Base-by-base conservation (phyloP, 92 coral and sea anemone genomes). In the Muricea muricata region DNA sequence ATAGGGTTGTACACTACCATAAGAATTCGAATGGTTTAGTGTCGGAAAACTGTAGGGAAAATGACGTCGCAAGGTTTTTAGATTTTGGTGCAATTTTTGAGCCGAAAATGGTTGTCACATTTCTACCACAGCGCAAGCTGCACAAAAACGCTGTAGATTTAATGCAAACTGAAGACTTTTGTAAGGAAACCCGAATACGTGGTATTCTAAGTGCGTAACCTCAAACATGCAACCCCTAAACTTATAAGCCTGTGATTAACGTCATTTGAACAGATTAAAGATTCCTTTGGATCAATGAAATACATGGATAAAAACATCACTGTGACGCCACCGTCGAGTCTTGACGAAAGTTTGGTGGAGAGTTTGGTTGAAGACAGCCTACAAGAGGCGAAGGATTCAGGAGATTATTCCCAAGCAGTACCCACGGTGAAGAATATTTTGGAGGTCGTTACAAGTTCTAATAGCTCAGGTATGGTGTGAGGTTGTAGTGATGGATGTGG, bases 221-320 rank as follows among this genome's bases (percentile, higher is more conserved):
- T n/a, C n/a, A n/a, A n/a, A n/a, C n/a, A n/a, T n/a, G n/a, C n/a
- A n/a, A n/a, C n/a, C n/a, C n/a, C n/a, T n/a, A n/a, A n/a, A n/a
- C n/a, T n/a, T n/a, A n/a, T n/a, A n/a, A n/a, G n/a, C n/a, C n/a
- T n/a, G n/a, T n/a, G n/a, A n/a, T n/a, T n/a, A n/a, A n/a, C n/a
- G n/a, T n/a, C 2, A 48, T 48, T 48, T 48, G 56, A 48, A 48
- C 10, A 48, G 56, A 20, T 48, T 8, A 48, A 15, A 52, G 93
- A 90, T 57, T 65, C 70, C 50, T 90, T 81, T 81, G 87, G 87
- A 0, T 81, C 93, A 33, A 40, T 18, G 85, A 82, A 80, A 21
- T 66, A 32, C 33, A 29, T 54, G 65, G 81, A 73, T 3, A n/a
- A 65, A 39, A 88, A 75, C n/a, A 67, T 88, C 37, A 88, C 91